phyloP scores from a whole-genome alignment of 2,888 invertebrate species.

The Azorinus chamasolen region DNA sequence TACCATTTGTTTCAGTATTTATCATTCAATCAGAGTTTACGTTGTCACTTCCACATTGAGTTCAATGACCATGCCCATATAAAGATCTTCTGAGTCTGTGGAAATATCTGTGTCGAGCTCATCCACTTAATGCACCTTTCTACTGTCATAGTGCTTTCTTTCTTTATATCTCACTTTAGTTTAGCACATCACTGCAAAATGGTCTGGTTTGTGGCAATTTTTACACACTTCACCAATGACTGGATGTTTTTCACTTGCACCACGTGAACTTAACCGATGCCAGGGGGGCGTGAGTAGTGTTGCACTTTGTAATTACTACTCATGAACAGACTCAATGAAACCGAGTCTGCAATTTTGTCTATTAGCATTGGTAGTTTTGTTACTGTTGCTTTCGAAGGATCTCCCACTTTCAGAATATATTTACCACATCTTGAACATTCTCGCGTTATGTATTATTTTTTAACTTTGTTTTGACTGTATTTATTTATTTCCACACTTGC shows the following conservation, averaged over 20 bases:
- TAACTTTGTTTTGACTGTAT: too few species aligned
- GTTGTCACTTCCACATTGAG: conserved; percentile 18
- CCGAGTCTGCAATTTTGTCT: too few species aligned
- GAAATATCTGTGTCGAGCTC: neutral
- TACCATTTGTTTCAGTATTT: conserved; percentile 16
- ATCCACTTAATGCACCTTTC: conserved; percentile 14
- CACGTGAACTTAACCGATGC: too few species aligned
- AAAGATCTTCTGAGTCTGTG: conserved; percentile 5
- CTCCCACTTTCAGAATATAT: too few species aligned
- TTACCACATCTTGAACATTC: too few species aligned
- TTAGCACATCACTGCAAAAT: conserved; percentile 40
- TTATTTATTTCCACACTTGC: conserved; percentile 9
- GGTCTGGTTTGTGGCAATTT: conserved; percentile 37
- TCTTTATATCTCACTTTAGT: conserved; percentile 12
- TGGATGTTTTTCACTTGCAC: conserved; percentile 26
- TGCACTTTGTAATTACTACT: too few species aligned
- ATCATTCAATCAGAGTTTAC: conserved; percentile 30
- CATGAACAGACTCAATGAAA: too few species aligned
- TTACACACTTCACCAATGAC: conserved; percentile 37
- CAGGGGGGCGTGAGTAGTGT: too few species aligned
- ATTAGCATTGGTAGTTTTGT: too few species aligned
- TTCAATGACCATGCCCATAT: conserved; percentile 34
- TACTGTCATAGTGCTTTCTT: neutral
- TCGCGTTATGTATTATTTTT: too few species aligned
- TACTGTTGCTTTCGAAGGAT: too few species aligned